A percentile compares a stretch with the other conserved stretches of the same genome.
These are phyloP conservation scores for Drosophila navojoa DNA, from an alignment of 1,140 invertebrate species.

Conservation along the genomic window DNA sequence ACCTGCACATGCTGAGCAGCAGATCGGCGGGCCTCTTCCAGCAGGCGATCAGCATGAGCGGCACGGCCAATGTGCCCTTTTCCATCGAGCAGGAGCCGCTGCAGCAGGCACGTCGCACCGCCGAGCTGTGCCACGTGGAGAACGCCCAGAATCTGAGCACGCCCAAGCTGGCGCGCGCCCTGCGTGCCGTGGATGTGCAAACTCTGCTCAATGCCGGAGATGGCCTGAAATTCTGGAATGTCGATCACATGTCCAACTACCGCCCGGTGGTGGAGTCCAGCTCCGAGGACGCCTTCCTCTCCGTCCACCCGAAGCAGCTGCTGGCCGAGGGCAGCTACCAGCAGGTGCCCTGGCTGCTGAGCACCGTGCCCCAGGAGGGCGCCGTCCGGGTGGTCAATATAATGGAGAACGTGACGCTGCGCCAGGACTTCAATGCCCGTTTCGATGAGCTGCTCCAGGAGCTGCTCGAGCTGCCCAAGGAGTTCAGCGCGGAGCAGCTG, in stretches of 20 bases:
- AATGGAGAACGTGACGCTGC: conserved; percentile 66
- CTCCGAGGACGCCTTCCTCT: conserved; percentile 75
- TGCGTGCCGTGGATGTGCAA: conserved; percentile 74
- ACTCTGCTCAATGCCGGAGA: conserved; percentile 75
- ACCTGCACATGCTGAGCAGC: conserved; percentile 84
- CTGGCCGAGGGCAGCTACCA: conserved; percentile 68
- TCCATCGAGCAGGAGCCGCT: conserved; percentile 85
- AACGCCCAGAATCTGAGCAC: conserved; percentile 52
- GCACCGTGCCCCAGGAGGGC: conserved; percentile 83
- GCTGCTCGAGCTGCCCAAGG: conserved; percentile 69
- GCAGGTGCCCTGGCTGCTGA: conserved; percentile 83
- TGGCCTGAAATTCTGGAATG: conserved; percentile 81
- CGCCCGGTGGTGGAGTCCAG: conserved; percentile 83
- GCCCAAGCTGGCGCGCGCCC: conserved; percentile 66
- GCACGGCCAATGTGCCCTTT: conserved; percentile 87
- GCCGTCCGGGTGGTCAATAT: conserved; percentile 83
- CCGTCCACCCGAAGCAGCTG: conserved; percentile 73
- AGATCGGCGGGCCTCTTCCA: conserved; percentile 84
- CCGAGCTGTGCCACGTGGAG: conserved; percentile 56
- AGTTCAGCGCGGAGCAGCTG: conserved; percentile 15
- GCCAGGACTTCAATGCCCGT: conserved; percentile 69
- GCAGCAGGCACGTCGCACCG: conserved; percentile 71
- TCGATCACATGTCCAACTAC: conserved; percentile 84
- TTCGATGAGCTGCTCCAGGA: conserved; percentile 69
- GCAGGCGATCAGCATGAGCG: conserved; percentile 85